phyloP scores from a whole-genome alignment of 2,797 vertebrate species.

The Gymnoscopelus microlampas region DNA sequence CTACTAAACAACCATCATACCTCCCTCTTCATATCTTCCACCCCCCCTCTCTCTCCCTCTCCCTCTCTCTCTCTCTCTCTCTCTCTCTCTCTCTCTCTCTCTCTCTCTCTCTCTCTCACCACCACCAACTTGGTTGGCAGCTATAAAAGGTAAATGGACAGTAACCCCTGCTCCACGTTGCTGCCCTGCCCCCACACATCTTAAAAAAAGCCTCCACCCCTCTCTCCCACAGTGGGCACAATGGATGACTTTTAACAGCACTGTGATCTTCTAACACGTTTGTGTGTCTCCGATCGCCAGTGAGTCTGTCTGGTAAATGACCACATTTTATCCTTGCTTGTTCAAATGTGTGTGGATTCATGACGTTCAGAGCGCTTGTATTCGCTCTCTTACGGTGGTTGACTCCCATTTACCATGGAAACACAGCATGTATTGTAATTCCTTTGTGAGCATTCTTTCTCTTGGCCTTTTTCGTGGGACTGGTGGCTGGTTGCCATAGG shows the following conservation, averaged over 20 bases:
- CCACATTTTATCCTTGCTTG: conserved; percentile 36
- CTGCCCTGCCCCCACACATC: conserved; percentile 66
- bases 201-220: conserved; percentile 54
- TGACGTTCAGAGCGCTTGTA: conserved; percentile 55
- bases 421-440: conserved; percentile 78
- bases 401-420: conserved; percentile 77
- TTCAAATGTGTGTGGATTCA: conserved; percentile 18
- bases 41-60: not conserved
- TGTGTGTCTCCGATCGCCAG: conserved; percentile 53
- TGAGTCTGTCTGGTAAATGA: conserved; percentile 42
- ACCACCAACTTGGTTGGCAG: conserved; percentile 53
- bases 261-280: conserved; percentile 35
- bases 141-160: conserved; percentile 74
- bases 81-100: not conserved
- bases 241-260: conserved; percentile 54
- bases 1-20: not conserved
- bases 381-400: conserved; percentile 47
- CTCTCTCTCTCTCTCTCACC: not conserved
- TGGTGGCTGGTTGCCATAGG: conserved; percentile 73
- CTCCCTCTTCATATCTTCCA: not conserved
- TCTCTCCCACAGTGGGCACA: conserved; percentile 26
- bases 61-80: not conserved
- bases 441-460: conserved; percentile 71
- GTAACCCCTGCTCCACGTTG: conserved; percentile 18
- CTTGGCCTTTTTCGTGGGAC: conserved; percentile 48